phyloP scores from a whole-genome alignment of 92 coral and sea anemone species.

The Parazoanthus atlanticus region DNA sequence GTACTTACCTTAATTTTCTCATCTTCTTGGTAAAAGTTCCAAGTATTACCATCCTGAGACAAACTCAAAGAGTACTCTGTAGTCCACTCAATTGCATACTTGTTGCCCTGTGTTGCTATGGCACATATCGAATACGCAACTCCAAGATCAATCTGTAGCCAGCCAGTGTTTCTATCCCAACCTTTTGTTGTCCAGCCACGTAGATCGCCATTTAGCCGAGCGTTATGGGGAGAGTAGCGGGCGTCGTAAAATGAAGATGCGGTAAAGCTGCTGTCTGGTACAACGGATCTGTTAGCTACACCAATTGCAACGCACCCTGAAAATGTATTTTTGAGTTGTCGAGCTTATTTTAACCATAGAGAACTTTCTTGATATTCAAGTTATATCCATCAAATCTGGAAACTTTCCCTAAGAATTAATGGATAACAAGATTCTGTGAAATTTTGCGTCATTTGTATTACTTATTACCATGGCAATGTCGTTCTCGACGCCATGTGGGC shows the following conservation, averaged over 20 bases:
- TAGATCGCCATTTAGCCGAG: not conserved
- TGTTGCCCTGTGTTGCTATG: slow-evolving; percentile 15
- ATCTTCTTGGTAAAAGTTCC: not conserved
- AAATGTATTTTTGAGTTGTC: not conserved
- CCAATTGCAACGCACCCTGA: slow-evolving; percentile 19
- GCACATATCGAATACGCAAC: not conserved
- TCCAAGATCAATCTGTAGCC: slow-evolving; percentile 16
- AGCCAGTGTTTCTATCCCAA: not conserved
- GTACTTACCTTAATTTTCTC: not conserved
- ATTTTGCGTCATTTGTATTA: too few relatives aligned
- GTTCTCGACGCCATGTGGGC: too few relatives aligned
- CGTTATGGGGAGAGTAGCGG: not conserved
- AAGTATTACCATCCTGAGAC: not conserved
- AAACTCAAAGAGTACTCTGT: not conserved
- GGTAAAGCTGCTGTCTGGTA: slow-evolving; percentile 13
- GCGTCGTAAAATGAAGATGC: not conserved
- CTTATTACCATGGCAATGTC: too few relatives aligned
- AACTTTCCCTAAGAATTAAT: too few relatives aligned
- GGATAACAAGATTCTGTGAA: too few relatives aligned
- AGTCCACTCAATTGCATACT: not conserved
- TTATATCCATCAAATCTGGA: too few relatives aligned
- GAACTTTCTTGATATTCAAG: too few relatives aligned
- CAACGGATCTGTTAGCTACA: not conserved
- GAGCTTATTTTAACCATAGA: too few relatives aligned
- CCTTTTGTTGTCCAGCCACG: not conserved